Evolutionary conservation across 1,140 invertebrate species (phyloP), one percentile per base, ranked within the genome.

Genomic region (Nilaparvata lugens): DNA sequence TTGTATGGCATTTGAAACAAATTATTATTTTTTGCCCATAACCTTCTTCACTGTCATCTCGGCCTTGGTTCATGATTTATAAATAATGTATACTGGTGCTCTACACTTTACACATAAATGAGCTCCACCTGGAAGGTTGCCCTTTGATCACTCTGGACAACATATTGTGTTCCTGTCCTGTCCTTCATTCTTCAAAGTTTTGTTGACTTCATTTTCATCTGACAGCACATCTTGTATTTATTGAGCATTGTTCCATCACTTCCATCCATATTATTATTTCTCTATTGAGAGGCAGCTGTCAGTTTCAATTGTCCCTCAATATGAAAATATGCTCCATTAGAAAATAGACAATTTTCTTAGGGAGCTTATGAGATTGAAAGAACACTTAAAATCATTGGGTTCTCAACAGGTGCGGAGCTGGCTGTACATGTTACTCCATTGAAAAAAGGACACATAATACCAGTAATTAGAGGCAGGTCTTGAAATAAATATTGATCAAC

Each of bases 261-360:
- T 25, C 19, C 13, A 25, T 31, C 13, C 7, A 18, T 19, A n/a
- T n/a, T n/a, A n/a, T n/a, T n/a, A 11, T 9, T 7, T 18, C 24
- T 54, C 2, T 25, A 2, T 25, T 21, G 19, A 6, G 18, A 19
- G 2, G 52, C 52, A 23, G 52, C 52, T 19, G 19, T 1, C 1
- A 54, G 24, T 25, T 54, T 54, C 52, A 54, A 25, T 31, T 54
- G 19, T 13, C 52, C 52, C 31, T 54, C 52, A 1, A 54, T 23
- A 2, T 31, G 19, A 54, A 7, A 4, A 54, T 3, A 28, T 54
- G 19, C 31, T 24, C 25, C 11, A 23, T 14, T 1, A 62, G 24
- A 52, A 62, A 62, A 19, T 24, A 16, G 28, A 59, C 61, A 21
- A 25, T 28, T 24, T 56, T 59, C 45, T 52, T 31, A 13, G 25